phyloP scores from a whole-genome alignment of 2,888 invertebrate species.

The Alloplasta piceator region DNA sequence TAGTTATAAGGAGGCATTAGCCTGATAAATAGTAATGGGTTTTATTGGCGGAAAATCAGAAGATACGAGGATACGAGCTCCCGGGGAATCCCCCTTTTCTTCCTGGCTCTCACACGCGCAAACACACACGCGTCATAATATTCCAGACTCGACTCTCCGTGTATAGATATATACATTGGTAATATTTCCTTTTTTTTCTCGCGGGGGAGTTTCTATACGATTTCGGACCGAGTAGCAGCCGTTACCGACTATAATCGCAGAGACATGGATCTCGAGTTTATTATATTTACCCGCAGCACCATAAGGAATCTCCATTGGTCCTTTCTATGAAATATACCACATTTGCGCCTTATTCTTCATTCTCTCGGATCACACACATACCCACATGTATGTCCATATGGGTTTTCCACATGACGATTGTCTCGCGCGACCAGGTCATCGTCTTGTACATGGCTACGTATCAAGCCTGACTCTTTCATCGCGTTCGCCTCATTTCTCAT shows the following conservation, averaged over 20 bases:
- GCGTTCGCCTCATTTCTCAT: constrained; percentile 40
- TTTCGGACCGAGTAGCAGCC: constrained; percentile 74
- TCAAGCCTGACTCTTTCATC: constrained; percentile 37
- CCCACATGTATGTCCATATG: no score
- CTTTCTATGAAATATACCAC: constrained; percentile 72
- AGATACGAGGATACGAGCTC: constrained; percentile 79
- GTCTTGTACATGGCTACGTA: neutral
- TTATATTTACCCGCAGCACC: constrained; percentile 80
- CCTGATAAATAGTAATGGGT: constrained; percentile 83
- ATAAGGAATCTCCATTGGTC: constrained; percentile 82
- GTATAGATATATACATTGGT: constrained; percentile 19
- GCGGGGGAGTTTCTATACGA: constrained; percentile 68
- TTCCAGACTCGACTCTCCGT: constrained; percentile 21
- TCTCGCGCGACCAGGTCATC: neutral
- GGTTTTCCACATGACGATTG: constrained; percentile 14
- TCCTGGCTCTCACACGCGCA: constrained; percentile 41
- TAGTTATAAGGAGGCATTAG: constrained; percentile 82
- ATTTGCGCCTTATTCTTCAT: constrained; percentile 54
- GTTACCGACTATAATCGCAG: constrained; percentile 77
- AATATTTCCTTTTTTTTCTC: constrained; percentile 51
- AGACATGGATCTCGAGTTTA: constrained; percentile 82
- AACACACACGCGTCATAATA: constrained; percentile 24
- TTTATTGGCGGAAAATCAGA: constrained; percentile 83
- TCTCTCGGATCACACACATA: constrained; percentile 34
- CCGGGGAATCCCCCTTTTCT: constrained; percentile 71